Percentiles rank a stretch among this genome's conserved stretches.
Conservation (phyloP, 2,113 vertebrate genomes). For the Bungarus multicinctus region DNA sequence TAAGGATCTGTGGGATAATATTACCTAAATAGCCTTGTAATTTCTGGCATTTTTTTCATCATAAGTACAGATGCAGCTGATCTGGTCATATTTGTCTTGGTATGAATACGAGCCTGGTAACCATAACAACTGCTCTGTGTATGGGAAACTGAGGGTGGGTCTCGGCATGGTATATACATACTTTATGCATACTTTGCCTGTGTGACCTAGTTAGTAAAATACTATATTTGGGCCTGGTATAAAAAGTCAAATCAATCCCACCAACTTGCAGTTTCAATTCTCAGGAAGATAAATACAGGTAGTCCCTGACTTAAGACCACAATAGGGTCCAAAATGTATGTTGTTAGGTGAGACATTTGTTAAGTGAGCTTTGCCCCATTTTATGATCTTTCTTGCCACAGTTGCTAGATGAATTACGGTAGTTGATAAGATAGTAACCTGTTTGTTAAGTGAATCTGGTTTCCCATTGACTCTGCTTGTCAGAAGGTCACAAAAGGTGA, state of each 20-base stretch:
- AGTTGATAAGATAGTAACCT: no score
- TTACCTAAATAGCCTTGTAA: not conserved
- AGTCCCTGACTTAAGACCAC: no score
- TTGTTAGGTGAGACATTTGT: no score
- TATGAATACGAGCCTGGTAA: not conserved
- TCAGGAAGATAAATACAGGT: not conserved
- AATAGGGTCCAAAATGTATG: no score
- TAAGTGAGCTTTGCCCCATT: no score
- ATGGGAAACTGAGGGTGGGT: not conserved
- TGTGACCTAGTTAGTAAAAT: not conserved
- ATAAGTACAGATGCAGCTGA: not conserved
- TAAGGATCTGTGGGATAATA: not conserved
- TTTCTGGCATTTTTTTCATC: conserved; percentile 25
- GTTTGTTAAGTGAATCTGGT: no score
- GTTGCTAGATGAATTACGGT: no score
- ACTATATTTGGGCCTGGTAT: not conserved
- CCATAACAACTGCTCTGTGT: not conserved
- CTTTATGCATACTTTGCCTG: not conserved
- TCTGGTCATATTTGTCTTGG: not conserved
- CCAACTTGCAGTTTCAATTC: not conserved
- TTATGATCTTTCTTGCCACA: no score
- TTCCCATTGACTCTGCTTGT: no score
- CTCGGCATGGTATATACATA: not conserved
- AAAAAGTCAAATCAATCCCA: not conserved
- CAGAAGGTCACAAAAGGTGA: no score